Base-by-base conservation (phyloP, 2,113 vertebrate species). In the Dipodomys spectabilis region DNA sequence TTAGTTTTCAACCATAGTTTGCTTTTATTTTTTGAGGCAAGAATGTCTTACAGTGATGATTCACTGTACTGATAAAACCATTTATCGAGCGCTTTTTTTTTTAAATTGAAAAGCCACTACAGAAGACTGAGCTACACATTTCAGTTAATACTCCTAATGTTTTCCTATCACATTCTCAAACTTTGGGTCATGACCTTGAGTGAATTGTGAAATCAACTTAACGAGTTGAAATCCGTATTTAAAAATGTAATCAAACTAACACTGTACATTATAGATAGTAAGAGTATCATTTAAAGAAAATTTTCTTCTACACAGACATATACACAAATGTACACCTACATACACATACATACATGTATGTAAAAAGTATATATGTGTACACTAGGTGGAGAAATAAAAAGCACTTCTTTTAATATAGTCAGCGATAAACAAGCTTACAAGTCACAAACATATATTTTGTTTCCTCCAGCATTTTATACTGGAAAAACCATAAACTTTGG, bases 11-110 rank as follows among this genome's bases (percentile, higher is more conserved):
- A 72, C 28, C 20, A 90, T 20, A 32, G 74, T 93, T 87, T 92
- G 67, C 15, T 93, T 87, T 88, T 74, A 90, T 68, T 45, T 86
- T 60, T 45, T 80, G 84, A 90, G 27, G 88, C 79, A 86, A 89
- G 35, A 44, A 81, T 75, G 93, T 94, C 69, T 86, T 86, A 86
- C 39, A 20, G 39, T 65, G 44, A 91, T 32, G 90, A 89, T 86
- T 25, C 4, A 92, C 73, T 28, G 82, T 5, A 92, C n/a, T 5
- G 71, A 44, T 73, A 3, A 93, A 94, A 95, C 68, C 32, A 64
- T 86, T 90, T 90, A 28, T 57, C 22, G 73, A 93, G 25, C 39
- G 25, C 16, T 93, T 77, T 49, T 89, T 93, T 30, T 39, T 49
- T 90, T 45, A 4, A 53, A 91, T 68, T 88, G 85, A 81, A 92